Evolutionary conservation across 2,888 invertebrate species (phyloP), one percentile per base, ranked within the genome.

Genomic region (Seira musarum): DNA sequence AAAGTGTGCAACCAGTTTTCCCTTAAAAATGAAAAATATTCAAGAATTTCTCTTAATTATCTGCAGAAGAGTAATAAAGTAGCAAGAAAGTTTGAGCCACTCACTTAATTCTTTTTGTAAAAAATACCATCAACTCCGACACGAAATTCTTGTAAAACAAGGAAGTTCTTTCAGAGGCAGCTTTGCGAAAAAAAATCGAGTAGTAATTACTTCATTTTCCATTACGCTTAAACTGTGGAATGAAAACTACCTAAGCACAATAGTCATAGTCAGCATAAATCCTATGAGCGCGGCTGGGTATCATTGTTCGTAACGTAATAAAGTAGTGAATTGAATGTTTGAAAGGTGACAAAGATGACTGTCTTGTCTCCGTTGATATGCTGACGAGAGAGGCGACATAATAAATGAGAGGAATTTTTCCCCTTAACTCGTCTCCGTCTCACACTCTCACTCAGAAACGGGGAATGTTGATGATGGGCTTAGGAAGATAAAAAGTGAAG

Each of bases 301-400:
- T 49, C 49, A 49, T 49, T 49, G 49, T 49, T n/a, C 15, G 30
- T 13, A n/a, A 13, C 49, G 49, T 49, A 8, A 49, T 49, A 49
- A 49, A 49, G 49, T 49, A 49, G 49, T 49, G 15, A 49, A 49
- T 49, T 49, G 49, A 49, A 49, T 49, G 15, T 49, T 49, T 49
- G 49, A 49, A 49, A 49, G 49, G 49, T 49, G 49, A 49, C 49
- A 49, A 49, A n/a, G 49, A 49, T n/a, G 49, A 49, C 49, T 49
- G 49, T 49, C 49, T 49, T 49, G 49, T 49, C 49, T 49, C 49
- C 49, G 49, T 49, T 49, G 49, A 49, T 49, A 49, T n/a, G 6
- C 49, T 49, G 49, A 49, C 17, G 17, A 49, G 15, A n/a, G 49
- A 49, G 49, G 49, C 49, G 49, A 49, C 17, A 49, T 49, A 49